phyloP scores from a whole-genome alignment of 2,888 invertebrate species.

The Ommatoiulus sabulosus region DNA sequence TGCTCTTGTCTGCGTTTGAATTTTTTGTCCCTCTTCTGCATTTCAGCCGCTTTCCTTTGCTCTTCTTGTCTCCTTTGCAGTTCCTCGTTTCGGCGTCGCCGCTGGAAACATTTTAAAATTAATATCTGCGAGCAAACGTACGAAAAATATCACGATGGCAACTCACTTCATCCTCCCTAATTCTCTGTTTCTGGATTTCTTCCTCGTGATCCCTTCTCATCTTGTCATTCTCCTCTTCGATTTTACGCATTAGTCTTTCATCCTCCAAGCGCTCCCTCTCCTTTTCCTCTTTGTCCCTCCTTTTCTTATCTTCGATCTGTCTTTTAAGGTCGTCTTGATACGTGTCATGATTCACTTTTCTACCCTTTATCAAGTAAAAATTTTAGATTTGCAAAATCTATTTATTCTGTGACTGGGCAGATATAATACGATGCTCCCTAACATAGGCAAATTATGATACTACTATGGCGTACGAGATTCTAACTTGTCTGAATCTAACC shows the following conservation, averaged over 20 bases:
- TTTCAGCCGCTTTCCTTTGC: conserved; percentile 47
- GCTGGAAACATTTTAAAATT: neutral
- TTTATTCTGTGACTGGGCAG: too few relatives aligned
- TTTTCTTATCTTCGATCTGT: conserved; percentile 59
- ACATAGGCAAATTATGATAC: too few relatives aligned
- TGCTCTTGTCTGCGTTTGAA: conserved; percentile 49
- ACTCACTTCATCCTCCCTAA: conserved; percentile 58
- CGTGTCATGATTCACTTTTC: neutral
- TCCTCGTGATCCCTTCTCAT: conserved; percentile 59
- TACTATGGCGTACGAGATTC: too few relatives aligned
- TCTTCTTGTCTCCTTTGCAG: conserved; percentile 52
- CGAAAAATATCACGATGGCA: neutral
- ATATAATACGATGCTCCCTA: too few relatives aligned
- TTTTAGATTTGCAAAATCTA: too few relatives aligned
- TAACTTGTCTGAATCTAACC: too few relatives aligned
- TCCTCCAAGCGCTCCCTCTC: conserved; percentile 58
- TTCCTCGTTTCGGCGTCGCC: conserved; percentile 57
- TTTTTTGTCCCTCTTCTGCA: conserved; percentile 41
- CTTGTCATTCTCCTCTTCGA: conserved; percentile 57
- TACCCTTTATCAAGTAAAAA: too few relatives aligned
- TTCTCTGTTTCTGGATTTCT: conserved; percentile 56
- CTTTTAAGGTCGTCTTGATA: conserved; percentile 57
- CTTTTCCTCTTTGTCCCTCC: conserved; percentile 57
- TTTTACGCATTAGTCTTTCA: conserved; percentile 50
- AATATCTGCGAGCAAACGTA: too few relatives aligned